phyloP scores from a whole-genome alignment of 2,797 vertebrate genomes.

The Halcyon chelicuti region DNA sequence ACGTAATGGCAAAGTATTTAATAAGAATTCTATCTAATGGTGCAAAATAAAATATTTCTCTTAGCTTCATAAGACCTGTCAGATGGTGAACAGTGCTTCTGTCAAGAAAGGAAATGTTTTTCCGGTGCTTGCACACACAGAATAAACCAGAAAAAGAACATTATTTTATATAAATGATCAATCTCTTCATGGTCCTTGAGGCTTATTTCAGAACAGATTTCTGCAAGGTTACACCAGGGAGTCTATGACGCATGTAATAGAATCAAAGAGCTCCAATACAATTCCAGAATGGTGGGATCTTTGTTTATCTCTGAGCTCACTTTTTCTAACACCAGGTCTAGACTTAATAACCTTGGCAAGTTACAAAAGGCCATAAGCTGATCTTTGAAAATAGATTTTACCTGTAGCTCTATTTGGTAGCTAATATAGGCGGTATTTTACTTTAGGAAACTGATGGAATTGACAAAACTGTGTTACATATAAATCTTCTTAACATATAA shows the following conservation, averaged over 20 bases:
- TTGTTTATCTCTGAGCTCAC: slow-evolving; percentile 28
- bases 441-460: neutral
- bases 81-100: slow-evolving; percentile 41
- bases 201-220: slow-evolving; percentile 71
- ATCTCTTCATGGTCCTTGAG: slow-evolving; percentile 64
- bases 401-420: neutral
- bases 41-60: slow-evolving; percentile 13
- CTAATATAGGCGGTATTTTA: neutral
- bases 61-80: slow-evolving; percentile 1
- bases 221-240: slow-evolving; percentile 61
- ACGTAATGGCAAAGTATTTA: slow-evolving; percentile 18
- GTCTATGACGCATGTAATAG: slow-evolving; percentile 74
- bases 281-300: slow-evolving; percentile 63
- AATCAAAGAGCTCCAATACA: slow-evolving; percentile 62
- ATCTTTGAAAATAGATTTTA: slow-evolving; percentile 31
- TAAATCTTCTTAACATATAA: neutral
- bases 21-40: slow-evolving; percentile 6
- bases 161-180: slow-evolving; percentile 78
- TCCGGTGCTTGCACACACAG: slow-evolving; percentile 71
- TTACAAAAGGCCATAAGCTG: slow-evolving; percentile 2
- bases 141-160: slow-evolving; percentile 75
- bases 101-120: slow-evolving; percentile 71
- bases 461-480: neutral
- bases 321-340: slow-evolving; percentile 45
- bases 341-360: slow-evolving; percentile 18